These are phyloP conservation scores for Pangasius sanitwongsei DNA, from an alignment of 2,797 vertebrate species.

Conservation along the genomic window DNA sequence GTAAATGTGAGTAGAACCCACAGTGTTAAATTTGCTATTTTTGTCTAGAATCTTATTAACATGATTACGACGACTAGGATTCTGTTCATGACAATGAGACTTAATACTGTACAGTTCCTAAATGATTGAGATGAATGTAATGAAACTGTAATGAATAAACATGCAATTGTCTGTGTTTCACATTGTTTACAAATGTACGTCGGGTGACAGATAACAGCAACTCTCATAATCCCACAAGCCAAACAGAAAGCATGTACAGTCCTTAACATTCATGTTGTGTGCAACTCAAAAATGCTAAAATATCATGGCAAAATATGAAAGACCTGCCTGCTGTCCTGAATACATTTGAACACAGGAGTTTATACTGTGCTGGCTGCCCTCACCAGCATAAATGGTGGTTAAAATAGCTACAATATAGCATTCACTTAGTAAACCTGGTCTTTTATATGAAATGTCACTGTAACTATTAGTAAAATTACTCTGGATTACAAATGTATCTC, in stretches of 20 bases:
- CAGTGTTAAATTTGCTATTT: neutral
- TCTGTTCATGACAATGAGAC: neutral
- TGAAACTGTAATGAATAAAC: neutral
- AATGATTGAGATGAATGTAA: neutral
- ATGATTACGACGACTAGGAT: neutral
- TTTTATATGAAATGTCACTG: neutral
- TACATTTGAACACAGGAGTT: neutral
- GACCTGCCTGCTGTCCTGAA: neutral
- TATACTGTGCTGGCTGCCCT: neutral
- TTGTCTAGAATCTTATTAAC: neutral
- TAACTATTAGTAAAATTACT: conserved; percentile 2
- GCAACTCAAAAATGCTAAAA: neutral
- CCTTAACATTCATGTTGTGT: neutral
- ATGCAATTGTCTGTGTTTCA: neutral
- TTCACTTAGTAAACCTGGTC: neutral
- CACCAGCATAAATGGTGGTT: neutral
- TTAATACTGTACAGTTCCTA: neutral
- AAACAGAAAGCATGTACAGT: neutral
- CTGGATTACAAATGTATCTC: neutral
- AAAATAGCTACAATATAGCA: neutral
- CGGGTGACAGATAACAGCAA: neutral
- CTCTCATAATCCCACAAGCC: neutral
- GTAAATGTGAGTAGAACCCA: neutral
- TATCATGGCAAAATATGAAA: neutral
- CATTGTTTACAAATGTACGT: conserved; percentile 1